Percentiles rank a stretch among this genome's conserved stretches.
Evolutionary conservation across 2,888 invertebrate species (phyloP).

Genomic region (Drosophila anomalipes): DNA sequence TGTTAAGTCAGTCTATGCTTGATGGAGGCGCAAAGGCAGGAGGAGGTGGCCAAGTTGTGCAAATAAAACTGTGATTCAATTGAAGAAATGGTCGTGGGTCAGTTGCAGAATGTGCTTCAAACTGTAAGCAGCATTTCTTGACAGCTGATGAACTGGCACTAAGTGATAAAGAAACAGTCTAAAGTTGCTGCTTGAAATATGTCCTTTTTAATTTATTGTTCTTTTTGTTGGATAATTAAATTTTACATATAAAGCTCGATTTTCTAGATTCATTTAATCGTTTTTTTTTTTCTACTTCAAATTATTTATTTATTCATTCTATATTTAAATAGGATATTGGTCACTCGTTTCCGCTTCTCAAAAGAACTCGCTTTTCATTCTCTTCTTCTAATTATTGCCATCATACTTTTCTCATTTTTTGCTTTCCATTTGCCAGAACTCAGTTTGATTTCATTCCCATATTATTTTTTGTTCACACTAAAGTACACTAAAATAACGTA

Average conservation of each 20-base stretch:
- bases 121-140: conserved; percentile 27
- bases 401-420: neutral
- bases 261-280: neutral
- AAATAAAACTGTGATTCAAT: conserved; percentile 27
- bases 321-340: neutral
- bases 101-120: conserved; percentile 3
- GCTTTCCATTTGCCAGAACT: neutral
- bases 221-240: neutral
- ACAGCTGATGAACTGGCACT: conserved; percentile 21
- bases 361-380: neutral
- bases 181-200: neutral
- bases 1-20: conserved; percentile 53
- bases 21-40: neutral
- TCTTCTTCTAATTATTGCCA: neutral
- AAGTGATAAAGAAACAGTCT: conserved; percentile 14
- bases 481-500: conserved; percentile 36
- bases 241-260: neutral
- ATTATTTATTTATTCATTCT: neutral
- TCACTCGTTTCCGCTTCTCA: neutral
- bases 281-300: too few relatives aligned
- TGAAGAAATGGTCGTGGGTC: conserved; percentile 12
- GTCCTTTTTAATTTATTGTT: neutral
- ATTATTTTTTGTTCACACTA: conserved; percentile 7
- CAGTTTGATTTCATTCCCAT: neutral
- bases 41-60: neutral